Conservation (phyloP, 2,797 vertebrate genomes). For the Clarias laeviceps region DNA sequence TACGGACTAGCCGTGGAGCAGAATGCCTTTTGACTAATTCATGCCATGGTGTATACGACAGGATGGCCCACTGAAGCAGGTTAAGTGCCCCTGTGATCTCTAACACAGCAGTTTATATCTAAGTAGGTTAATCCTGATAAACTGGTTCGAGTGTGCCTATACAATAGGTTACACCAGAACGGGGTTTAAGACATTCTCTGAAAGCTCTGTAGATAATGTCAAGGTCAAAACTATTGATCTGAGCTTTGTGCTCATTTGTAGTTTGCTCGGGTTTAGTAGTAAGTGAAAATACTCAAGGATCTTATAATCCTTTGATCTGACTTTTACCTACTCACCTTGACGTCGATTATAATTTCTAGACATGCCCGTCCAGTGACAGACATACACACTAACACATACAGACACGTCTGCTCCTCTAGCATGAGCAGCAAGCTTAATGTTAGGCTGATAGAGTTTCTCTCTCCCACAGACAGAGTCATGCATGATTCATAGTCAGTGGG, state of each 20-base stretch:
- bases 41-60: constrained; percentile 59
- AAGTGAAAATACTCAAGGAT: neutral
- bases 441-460: constrained; percentile 58
- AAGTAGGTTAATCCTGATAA: constrained; percentile 33
- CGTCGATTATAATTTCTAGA: neutral
- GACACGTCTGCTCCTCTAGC: constrained; percentile 4
- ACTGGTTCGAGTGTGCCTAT: neutral
- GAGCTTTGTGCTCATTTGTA: neutral
- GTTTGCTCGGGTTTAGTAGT: neutral
- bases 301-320: neutral
- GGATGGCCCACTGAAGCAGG: constrained; percentile 57
- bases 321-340: constrained; percentile 26
- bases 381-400: constrained; percentile 20
- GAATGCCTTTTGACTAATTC: constrained; percentile 71
- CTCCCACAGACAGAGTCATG: constrained; percentile 58
- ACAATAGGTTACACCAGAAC: neutral
- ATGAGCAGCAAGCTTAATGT: constrained; percentile 29
- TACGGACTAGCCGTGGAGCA: constrained; percentile 41
- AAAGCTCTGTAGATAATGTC: neutral
- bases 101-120: constrained; percentile 41
- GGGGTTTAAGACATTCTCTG: neutral
- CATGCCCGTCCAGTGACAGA: constrained; percentile 13
- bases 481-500: constrained; percentile 48
- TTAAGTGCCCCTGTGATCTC: constrained; percentile 57
- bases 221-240: neutral